A percentile compares a stretch with the other conserved stretches of the same genome.
Conservation (phyloP, 2,113 vertebrate genomes). For the Psilopogon haemacephalus region DNA sequence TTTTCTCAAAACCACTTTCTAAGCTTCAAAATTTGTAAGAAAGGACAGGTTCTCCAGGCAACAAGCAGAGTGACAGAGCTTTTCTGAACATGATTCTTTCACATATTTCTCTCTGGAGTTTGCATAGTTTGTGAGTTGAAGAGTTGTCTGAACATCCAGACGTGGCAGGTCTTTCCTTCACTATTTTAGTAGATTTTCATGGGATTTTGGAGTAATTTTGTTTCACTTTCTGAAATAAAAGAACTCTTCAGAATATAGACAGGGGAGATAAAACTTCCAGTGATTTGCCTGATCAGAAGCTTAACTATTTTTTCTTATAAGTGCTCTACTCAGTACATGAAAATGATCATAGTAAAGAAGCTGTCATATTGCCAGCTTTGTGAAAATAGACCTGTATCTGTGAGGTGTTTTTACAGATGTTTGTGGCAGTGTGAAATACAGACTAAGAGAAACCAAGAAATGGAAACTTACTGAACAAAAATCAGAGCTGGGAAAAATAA, state of each 20-base stretch:
- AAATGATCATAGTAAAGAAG: background rate
- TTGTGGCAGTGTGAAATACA: background rate
- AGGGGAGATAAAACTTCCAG: background rate
- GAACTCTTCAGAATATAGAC: background rate
- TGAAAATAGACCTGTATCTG: background rate
- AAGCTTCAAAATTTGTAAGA: background rate
- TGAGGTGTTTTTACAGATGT: background rate
- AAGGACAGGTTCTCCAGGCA: background rate
- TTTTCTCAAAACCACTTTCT: background rate
- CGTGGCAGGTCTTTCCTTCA: background rate
- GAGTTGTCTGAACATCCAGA: background rate
- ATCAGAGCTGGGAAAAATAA: background rate
- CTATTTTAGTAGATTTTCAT: background rate
- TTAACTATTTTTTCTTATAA: background rate
- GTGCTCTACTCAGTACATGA: background rate
- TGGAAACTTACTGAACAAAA: background rate
- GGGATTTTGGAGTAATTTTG: background rate
- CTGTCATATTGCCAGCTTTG: background rate
- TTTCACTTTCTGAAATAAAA: background rate
- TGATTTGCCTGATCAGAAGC: background rate
- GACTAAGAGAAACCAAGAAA: background rate
- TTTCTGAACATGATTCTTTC: background rate
- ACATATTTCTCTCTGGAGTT: background rate
- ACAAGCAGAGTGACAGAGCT: background rate
- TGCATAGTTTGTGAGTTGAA: background rate